Conservation (phyloP, 2,113 vertebrate genomes). For the Psilopogon haemacephalus region DNA sequence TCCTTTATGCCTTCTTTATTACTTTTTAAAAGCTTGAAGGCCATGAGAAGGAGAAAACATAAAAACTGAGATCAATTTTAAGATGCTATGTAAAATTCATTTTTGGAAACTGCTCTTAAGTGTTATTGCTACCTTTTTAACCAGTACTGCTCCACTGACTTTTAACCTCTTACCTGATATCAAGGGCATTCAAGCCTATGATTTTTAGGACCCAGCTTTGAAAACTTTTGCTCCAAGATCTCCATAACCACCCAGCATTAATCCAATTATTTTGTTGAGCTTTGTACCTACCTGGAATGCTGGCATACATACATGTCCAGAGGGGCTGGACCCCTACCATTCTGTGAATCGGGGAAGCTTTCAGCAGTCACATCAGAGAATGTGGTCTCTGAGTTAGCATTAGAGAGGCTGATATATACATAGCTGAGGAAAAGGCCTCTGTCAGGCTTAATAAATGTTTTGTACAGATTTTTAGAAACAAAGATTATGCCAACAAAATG, state of each 20-base stretch:
- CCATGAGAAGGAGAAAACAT: neutral
- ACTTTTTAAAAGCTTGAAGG: neutral
- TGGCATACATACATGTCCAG: no score
- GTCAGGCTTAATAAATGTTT: slow-evolving; percentile 30
- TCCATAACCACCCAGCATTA: neutral
- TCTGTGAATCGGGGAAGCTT: neutral
- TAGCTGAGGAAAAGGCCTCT: slow-evolving; percentile 29
- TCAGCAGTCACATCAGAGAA: neutral
- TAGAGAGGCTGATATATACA: neutral
- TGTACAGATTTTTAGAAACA: neutral
- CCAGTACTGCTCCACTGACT: neutral
- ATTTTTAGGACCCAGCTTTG: neutral
- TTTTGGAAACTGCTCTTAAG: neutral
- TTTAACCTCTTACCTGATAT: neutral
- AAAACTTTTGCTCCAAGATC: neutral
- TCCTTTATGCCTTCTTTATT: neutral
- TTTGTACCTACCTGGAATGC: neutral
- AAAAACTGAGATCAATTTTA: neutral
- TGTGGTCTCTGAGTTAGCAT: neutral
- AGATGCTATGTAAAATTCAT: neutral
- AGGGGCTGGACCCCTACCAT: no score
- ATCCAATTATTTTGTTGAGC: neutral
- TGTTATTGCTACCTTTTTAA: neutral
- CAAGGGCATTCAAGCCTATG: neutral
- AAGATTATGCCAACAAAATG: neutral